These are phyloP conservation scores for Stratiolaelaps scimitus DNA, from an alignment of 1,140 invertebrate genomes.

Conservation along the genomic window DNA sequence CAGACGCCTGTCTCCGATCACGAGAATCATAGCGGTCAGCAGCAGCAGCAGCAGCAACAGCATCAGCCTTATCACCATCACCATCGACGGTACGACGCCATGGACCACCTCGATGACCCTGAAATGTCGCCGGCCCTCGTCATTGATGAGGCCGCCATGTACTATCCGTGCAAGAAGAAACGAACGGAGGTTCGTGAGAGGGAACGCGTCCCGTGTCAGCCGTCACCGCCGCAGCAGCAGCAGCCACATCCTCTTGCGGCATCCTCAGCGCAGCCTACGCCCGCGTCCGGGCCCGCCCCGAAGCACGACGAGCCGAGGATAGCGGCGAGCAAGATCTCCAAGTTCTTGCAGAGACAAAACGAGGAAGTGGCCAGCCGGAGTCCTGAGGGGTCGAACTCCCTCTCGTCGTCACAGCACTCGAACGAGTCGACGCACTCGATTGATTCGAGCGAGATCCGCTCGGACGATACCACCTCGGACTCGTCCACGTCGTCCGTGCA, in stretches of 20 bases:
- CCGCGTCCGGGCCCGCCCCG: neutral
- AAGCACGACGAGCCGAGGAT: neutral
- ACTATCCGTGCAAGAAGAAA: constrained; percentile 39
- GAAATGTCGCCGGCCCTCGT: too few relatives aligned
- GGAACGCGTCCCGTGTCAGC: neutral
- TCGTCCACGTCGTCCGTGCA: neutral
- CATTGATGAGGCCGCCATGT: constrained; percentile 36
- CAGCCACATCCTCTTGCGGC: neutral
- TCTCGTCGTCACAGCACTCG: neutral
- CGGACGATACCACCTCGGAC: neutral
- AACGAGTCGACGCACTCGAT: too few relatives aligned
- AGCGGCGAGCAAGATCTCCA: constrained; percentile 6
- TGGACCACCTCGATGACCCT: too few relatives aligned
- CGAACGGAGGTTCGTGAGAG: constrained; percentile 40
- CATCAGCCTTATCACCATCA: too few relatives aligned
- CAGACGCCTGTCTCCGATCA: too few relatives aligned
- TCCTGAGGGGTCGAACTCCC: neutral
- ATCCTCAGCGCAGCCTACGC: neutral
- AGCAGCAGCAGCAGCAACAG: too few relatives aligned
- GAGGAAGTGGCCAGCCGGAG: constrained; percentile 6
- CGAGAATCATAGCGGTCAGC: too few relatives aligned
- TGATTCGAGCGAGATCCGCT: too few relatives aligned
- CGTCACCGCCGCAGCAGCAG: too few relatives aligned
- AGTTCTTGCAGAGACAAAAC: constrained; percentile 14
- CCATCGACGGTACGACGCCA: too few relatives aligned